phyloP scores from a whole-genome alignment of 2,113 vertebrate species.

The Danio rerio region DNA sequence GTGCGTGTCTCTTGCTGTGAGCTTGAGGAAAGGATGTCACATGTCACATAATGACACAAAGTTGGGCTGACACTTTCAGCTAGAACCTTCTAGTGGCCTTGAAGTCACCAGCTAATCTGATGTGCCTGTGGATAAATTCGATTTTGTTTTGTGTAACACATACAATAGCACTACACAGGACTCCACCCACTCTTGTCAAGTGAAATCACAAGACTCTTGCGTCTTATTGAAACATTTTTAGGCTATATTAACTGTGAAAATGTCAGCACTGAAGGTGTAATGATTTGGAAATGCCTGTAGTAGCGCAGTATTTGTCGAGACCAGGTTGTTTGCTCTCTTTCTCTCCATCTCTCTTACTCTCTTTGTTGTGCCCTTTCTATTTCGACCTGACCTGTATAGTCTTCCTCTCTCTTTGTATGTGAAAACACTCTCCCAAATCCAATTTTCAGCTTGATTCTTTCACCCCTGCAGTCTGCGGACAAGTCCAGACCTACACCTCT shows the following conservation, averaged over 20 bases:
- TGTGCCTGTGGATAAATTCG: conserved; percentile 30
- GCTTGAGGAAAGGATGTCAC: conserved; percentile 45
- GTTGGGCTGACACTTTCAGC: conserved; percentile 61
- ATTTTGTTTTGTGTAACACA: not conserved
- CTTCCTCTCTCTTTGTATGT: conserved; percentile 9
- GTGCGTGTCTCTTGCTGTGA: conserved; percentile 2
- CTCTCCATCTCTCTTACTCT: not conserved
- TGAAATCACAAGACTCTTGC: not conserved
- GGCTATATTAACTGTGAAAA: not conserved
- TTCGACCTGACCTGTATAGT: conserved; percentile 8
- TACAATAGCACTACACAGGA: not conserved
- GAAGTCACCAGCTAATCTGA: conserved; percentile 56
- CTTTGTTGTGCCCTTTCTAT: conserved; percentile 4
- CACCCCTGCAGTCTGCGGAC: conserved; percentile 16
- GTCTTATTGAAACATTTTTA: not conserved
- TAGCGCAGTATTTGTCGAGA: not conserved
- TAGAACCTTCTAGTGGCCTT: conserved; percentile 59
- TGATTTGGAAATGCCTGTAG: not conserved
- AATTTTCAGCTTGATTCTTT: conserved; percentile 41
- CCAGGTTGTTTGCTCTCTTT: conserved; percentile 14
- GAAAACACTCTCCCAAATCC: conserved; percentile 42
- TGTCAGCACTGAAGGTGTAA: not conserved
- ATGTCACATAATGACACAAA: conserved; percentile 58
- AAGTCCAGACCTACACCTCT: conserved; percentile 28
- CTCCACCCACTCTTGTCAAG: not conserved